A percentile compares a stretch with the other conserved stretches of the same genome.
Conservation (phyloP, 2,888 invertebrate species). For the Odontomyia ornata region DNA sequence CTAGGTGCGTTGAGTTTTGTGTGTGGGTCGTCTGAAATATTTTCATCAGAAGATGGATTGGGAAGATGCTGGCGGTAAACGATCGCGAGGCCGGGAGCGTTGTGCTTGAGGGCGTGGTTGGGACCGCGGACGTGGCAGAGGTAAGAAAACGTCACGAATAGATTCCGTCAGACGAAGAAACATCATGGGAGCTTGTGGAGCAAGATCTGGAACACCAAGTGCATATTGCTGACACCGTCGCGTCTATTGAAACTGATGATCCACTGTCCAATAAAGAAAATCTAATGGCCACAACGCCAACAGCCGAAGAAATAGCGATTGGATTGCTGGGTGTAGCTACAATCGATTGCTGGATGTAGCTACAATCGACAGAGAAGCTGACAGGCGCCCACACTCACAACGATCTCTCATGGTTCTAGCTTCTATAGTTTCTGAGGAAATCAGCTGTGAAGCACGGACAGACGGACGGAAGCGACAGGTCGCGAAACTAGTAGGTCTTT, state of each 20-base stretch:
- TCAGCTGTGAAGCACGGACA: too few relatives aligned
- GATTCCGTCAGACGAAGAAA: constrained; percentile 71
- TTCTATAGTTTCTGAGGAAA: too few relatives aligned
- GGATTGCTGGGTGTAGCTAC: constrained; percentile 5
- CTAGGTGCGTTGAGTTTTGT: too few relatives aligned
- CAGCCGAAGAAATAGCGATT: constrained; percentile 43
- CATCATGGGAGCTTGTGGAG: constrained; percentile 64
- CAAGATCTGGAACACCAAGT: constrained; percentile 48
- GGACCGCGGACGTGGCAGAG: constrained; percentile 79
- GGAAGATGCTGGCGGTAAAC: constrained; percentile 57
- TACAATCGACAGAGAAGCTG: constrained; percentile 86
- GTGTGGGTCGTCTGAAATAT: too few relatives aligned
- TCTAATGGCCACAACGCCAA: constrained; percentile 52
- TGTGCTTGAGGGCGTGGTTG: constrained; percentile 77
- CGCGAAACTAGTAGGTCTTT: too few relatives aligned
- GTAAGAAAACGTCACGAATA: constrained; percentile 78
- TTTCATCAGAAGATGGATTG: constrained; percentile 49
- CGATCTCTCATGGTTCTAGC: constrained; percentile 87
- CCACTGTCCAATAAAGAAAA: constrained; percentile 56
- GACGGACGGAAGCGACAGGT: too few relatives aligned
- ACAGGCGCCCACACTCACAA: constrained; percentile 91
- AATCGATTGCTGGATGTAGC: constrained; percentile 45
- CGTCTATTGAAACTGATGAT: constrained; percentile 62
- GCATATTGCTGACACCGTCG: constrained; percentile 63
- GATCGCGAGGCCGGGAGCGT: constrained; percentile 63